A percentile compares a stretch with the other conserved stretches of the same genome.
phyloP scores from a whole-genome alignment of 1,140 invertebrate species.

The Wasmannia auropunctata region DNA sequence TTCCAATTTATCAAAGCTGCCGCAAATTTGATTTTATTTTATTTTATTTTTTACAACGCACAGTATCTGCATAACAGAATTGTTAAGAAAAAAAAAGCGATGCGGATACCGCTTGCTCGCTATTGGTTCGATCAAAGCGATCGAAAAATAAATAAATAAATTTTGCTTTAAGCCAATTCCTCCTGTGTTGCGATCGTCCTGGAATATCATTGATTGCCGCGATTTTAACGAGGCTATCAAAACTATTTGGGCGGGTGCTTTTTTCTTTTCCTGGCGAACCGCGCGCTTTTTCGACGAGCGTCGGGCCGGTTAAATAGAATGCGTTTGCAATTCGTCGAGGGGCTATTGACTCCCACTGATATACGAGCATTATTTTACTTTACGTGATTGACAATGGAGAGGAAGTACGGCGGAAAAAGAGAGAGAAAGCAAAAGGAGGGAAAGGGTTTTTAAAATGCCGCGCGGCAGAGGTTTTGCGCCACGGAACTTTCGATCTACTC shows the following conservation, averaged over 20 bases:
- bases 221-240: slow-evolving; percentile 14
- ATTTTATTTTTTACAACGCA: not conserved
- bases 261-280: not conserved
- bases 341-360: slow-evolving; percentile 40
- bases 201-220: not conserved
- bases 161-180: not conserved
- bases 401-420: too few relatives aligned
- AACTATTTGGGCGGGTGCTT: not conserved
- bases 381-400: slow-evolving; percentile 10
- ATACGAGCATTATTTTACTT: slow-evolving; percentile 51
- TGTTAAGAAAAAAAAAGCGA: not conserved
- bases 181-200: not conserved
- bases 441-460: not conserved
- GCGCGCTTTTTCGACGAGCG: not conserved
- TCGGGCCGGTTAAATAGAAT: not conserved
- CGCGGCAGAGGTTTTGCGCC: not conserved
- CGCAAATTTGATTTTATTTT: too few relatives aligned
- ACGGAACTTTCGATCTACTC: not conserved
- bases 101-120: not conserved
- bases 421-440: too few relatives aligned
- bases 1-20: not conserved
- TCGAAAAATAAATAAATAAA: not conserved
- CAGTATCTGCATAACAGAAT: not conserved
- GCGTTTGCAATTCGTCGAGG: slow-evolving; percentile 16
- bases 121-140: not conserved